Evolutionary conservation across 2,797 vertebrate species (phyloP), one percentile per base, ranked within the genome.

Genomic region (Mormyrops boulengeri): DNA sequence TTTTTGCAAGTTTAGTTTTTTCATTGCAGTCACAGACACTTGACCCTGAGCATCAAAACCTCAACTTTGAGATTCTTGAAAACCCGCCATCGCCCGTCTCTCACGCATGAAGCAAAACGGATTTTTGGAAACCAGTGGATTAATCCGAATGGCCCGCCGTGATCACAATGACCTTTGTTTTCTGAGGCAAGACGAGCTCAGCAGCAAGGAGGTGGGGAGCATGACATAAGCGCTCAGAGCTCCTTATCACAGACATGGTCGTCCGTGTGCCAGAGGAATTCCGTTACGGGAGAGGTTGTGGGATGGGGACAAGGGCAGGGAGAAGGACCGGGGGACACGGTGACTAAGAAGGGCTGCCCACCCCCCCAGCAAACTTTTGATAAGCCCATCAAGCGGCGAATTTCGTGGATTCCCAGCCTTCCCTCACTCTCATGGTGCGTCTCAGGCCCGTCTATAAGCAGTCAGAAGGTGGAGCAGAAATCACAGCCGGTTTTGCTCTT

Each of bases 101-200:
- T 80, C 47, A 14, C 26, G 38, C 11, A 19, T 44, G 7, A 9
- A 26, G 88, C n/a, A 14, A 89, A 84, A 47, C 1, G 41, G 77
- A 89, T 85, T 60, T 66, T 49, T 19, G 3, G n/a, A 52, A 66
- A 69, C 80, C 62, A 53, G 30, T 49, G 14, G 30, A 88, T 88
- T 52, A 50, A 50, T 53, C 47, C 2, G 66, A 86, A 41, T 4
- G 19, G n/a, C 44, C 41, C 26, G 41, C 47, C 52, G 41, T 26
- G 9, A 86, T 89, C 62, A 41, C 34, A 73, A 47, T 89, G 85
- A 89, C 84, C 60, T 89, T 69, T 50, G 44, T 73, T 57, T 86
- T 52, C 26, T 60, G 8, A 53, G 34, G 47, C 44, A 52, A 50
- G 14, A 85, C 2, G 57, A 50, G 89, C 66, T 69, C 66, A 86